A percentile compares a stretch with the other conserved stretches of the same genome.
phyloP scores from a whole-genome alignment of 2,113 vertebrate species.

The Rhodinocichla rosea region DNA sequence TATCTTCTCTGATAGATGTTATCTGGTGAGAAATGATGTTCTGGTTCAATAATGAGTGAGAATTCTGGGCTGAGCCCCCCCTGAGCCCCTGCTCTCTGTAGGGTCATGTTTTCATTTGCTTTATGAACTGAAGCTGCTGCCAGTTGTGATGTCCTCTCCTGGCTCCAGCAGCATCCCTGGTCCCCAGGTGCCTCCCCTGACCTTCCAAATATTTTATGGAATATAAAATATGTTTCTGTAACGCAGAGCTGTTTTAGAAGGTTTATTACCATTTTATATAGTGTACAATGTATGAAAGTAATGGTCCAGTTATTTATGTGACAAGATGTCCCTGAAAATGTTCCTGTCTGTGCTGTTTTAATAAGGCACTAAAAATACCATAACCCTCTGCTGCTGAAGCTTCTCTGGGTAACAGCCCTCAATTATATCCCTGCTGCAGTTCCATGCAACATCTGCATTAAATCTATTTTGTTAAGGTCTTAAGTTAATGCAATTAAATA shows the following conservation, averaged over 20 bases:
- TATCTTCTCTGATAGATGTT: neutral
- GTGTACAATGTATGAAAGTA: constrained; percentile 26
- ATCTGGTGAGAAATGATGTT: neutral
- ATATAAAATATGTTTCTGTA: constrained; percentile 17
- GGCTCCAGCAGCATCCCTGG: neutral
- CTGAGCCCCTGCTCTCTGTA: neutral
- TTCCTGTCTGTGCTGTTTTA: constrained; percentile 30
- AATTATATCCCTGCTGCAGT: neutral
- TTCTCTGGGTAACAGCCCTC: neutral
- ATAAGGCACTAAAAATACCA: constrained; percentile 6
- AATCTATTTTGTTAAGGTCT: neutral
- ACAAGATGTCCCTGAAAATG: constrained; percentile 17
- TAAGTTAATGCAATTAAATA: neutral
- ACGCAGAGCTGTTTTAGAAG: constrained; percentile 3
- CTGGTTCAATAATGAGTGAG: neutral
- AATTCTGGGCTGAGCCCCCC: neutral
- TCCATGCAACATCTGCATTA: neutral
- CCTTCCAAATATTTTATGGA: neutral
- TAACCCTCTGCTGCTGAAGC: neutral
- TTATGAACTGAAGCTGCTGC: neutral
- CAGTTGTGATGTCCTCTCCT: neutral
- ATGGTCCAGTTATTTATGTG: constrained; percentile 44
- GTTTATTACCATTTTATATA: constrained; percentile 63
- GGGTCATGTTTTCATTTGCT: neutral
- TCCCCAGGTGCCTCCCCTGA: neutral